These are phyloP conservation scores for Arvicanthis niloticus DNA, from an alignment of 2,113 vertebrate genomes.

Conservation along the genomic window DNA sequence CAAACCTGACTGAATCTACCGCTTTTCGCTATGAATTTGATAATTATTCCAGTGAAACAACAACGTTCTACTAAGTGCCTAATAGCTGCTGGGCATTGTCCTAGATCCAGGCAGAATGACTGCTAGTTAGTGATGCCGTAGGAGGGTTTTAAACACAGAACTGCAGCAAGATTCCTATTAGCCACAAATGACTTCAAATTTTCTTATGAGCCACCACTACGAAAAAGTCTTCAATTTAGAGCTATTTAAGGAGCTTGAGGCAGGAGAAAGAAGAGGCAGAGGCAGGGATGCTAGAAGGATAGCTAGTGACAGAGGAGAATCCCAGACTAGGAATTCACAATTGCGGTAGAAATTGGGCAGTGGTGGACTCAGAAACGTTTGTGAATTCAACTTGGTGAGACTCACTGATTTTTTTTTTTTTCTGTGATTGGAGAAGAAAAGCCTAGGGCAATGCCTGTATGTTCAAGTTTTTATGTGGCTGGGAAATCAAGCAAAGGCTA, in stretches of 20 bases:
- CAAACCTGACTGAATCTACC: background rate
- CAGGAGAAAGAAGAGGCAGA: background rate
- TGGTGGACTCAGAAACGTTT: background rate
- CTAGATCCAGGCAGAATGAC: background rate
- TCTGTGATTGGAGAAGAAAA: background rate
- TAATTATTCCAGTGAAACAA: background rate
- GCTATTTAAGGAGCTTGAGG: background rate
- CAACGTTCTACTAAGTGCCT: background rate
- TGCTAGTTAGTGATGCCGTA: background rate
- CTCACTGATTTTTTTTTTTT: background rate
- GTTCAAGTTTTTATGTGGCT: background rate
- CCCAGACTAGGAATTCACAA: background rate
- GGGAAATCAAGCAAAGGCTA: conserved; percentile 37
- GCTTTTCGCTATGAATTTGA: background rate
- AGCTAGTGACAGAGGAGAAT: background rate
- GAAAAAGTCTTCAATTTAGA: background rate
- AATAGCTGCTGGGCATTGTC: background rate
- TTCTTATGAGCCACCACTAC: background rate
- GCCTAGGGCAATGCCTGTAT: background rate
- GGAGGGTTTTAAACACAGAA: background rate
- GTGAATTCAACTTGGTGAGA: background rate
- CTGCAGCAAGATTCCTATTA: background rate
- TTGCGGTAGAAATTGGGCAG: background rate
- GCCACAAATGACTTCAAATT: background rate
- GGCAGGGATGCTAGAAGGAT: background rate